Evolutionary conservation across 2,113 vertebrate species (phyloP).

Genomic region (Seriola dumerili): DNA sequence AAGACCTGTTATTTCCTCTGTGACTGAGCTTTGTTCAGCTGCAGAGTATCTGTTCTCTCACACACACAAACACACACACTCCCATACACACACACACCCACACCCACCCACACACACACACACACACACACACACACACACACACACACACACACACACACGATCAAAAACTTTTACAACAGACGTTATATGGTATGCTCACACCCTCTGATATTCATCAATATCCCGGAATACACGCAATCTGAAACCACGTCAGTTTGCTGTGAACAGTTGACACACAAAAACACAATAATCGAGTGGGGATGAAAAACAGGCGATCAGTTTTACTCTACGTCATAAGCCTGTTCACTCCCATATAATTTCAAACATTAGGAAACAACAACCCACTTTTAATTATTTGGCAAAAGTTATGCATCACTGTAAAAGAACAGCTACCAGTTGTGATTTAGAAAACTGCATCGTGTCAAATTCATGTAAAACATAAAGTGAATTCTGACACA

Average conservation of each 20-base stretch:
- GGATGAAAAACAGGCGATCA: no score
- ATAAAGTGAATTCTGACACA: no score
- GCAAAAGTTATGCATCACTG: no score
- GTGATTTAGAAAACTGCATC: background rate
- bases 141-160: background rate
- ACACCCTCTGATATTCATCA: background rate
- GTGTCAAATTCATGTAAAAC: background rate
- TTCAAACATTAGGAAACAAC: background rate
- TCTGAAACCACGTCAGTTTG: slow-evolving; percentile 20
- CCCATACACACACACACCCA: background rate
- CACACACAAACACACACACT: no score
- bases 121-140: background rate
- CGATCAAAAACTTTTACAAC: background rate
- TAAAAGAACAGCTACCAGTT: background rate
- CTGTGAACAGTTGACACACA: slow-evolving; percentile 18
- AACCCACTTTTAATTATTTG: no score
- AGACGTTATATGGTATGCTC: background rate
- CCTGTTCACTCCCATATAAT: background rate
- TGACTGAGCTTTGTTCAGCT: slow-evolving; percentile 10
- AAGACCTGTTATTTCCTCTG: slow-evolving; percentile 51
- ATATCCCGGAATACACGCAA: slow-evolving; percentile 18
- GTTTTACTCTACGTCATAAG: no score
- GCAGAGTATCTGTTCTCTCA: background rate
- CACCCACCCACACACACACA: background rate
- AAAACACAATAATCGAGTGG: background rate